Evolutionary conservation across 2,797 vertebrate species (phyloP), one percentile per base, ranked within the genome.

Genomic region (Anolis apletophallus): DNA sequence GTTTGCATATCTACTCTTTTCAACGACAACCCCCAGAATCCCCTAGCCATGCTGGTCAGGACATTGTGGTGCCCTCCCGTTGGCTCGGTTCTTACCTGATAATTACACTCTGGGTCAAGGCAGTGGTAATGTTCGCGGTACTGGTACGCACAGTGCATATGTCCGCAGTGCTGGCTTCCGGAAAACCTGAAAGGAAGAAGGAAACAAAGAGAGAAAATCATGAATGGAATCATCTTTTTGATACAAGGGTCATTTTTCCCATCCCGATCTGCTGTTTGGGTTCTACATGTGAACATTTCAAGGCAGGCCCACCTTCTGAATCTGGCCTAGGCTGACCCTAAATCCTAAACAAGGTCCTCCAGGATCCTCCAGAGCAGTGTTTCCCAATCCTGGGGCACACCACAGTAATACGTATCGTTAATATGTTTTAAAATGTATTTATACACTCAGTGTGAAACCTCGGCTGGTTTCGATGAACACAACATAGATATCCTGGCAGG

Each of bases 71-170:
- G 5, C 21, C 59, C 87, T 1, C 7, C 0, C 32, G 2, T 23
- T 61, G 67, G 0, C 0, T 40, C 10, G 2, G 11, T n/a, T 11
- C 95, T 93, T 96, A 99, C 99, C 98, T 99, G 99, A 96, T 99
- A 99, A 97, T 99, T 99, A 96, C 99, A 99, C 96, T 99, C 99
- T 0, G 99, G 98, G 96, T 99, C 99, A 91, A 99, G 98, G 97
- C 99, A 99, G 97, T 99, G 99, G 94, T 99, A 99, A 95, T 99
- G 99, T 88, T 99, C 99, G 64, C 98, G 96, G 94, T 99, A 99
- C 96, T 99, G 99, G 97, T 99, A 99, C 0, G 99, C 99, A 91
- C 99, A 99, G 96, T 99, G 99, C 94, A 99, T 98, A 3, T 99
- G 98, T 86, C 99, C 99, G 85, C 99, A 99, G 96, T 99, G 99